phyloP scores from a whole-genome alignment of 2,888 invertebrate species.

The Drosophila mercatorum region DNA sequence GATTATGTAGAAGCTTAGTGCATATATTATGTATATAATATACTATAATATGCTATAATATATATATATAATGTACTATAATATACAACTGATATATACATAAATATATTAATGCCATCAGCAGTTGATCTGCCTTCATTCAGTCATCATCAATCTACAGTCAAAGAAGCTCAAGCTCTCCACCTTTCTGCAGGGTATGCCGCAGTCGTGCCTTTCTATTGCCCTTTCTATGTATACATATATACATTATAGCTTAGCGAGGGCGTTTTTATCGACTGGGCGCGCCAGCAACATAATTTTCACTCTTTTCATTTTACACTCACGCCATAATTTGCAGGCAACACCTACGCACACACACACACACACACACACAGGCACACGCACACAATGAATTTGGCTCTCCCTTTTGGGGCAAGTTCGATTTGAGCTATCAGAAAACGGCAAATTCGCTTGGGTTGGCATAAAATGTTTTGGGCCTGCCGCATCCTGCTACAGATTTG shows the following conservation, averaged over 20 bases:
- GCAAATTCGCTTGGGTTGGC: slow-evolving; percentile 46
- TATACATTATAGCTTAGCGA: not conserved
- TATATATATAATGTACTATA: too few species aligned
- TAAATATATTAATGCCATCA: too few species aligned
- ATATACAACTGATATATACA: too few species aligned
- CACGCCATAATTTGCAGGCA: slow-evolving; percentile 28
- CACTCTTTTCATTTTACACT: slow-evolving; percentile 45
- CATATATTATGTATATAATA: too few species aligned
- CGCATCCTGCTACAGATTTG: slow-evolving; percentile 30
- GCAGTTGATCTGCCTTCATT: too few species aligned
- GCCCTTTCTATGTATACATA: not conserved
- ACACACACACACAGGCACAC: slow-evolving; percentile 6
- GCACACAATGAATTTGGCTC: slow-evolving; percentile 48
- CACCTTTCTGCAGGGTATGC: not conserved
- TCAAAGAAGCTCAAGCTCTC: too few species aligned
- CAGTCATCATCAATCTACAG: too few species aligned
- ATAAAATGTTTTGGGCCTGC: slow-evolving; percentile 36
- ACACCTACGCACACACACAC: slow-evolving; percentile 20
- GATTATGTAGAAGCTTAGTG: too few species aligned
- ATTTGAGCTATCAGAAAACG: slow-evolving; percentile 16
- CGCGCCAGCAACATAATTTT: slow-evolving; percentile 49
- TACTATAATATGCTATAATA: too few species aligned
- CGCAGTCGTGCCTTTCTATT: not conserved
- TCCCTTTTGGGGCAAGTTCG: slow-evolving; percentile 17
- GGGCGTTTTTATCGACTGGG: slow-evolving; percentile 21